Percentiles rank a stretch among this genome's conserved stretches.
These are phyloP conservation scores for Chaetophractus vellerosus DNA, from an alignment of 2,797 vertebrate genomes.

Conservation along the genomic window DNA sequence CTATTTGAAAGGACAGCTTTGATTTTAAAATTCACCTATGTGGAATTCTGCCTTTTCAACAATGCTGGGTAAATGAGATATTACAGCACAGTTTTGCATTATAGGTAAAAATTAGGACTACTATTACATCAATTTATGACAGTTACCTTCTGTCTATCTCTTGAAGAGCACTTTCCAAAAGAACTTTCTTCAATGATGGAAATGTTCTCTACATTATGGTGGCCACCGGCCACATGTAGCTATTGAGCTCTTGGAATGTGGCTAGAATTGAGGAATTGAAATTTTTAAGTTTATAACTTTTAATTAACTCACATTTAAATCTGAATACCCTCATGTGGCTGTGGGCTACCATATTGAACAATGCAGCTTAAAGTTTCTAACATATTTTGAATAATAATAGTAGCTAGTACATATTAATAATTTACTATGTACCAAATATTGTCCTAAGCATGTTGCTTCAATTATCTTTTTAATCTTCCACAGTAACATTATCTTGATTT, in stretches of 20 bases:
- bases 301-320: background rate
- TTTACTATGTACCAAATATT: background rate
- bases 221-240: background rate
- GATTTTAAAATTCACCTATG: background rate
- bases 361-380: background rate
- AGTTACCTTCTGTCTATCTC: too few species aligned
- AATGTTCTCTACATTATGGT: background rate
- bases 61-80: background rate
- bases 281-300: background rate
- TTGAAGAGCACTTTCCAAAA: background rate
- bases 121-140: background rate
- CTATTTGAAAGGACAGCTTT: background rate
- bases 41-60: background rate
- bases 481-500: background rate
- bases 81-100: background rate
- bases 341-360: background rate
- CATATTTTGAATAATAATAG: constrained; percentile 13
- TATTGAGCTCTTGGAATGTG: background rate
- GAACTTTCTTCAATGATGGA: background rate
- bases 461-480: background rate
- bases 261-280: background rate
- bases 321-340: background rate
- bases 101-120: background rate
- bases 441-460: background rate
- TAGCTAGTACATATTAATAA: background rate